A percentile compares a stretch with the other conserved stretches of the same genome.
Conservation (phyloP, 2,888 invertebrate genomes). For the Eilema depressum region DNA sequence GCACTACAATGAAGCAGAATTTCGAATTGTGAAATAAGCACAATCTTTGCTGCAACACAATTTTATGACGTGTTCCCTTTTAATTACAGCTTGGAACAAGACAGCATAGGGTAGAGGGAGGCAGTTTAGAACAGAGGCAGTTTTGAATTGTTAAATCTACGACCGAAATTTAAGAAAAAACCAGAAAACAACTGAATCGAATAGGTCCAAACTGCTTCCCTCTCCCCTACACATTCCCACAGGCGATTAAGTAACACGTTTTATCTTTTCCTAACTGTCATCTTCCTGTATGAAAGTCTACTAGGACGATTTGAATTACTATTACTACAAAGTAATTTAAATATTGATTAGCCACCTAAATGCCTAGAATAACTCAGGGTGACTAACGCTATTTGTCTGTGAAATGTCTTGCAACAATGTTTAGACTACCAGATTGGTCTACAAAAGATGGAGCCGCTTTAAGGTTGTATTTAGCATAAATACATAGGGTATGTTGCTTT, state of each 20-base stretch:
- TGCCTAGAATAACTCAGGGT: constrained; percentile 49
- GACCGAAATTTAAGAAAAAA: no score
- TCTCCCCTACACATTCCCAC: background rate
- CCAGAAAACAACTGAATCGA: no score
- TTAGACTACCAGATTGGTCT: constrained; percentile 23
- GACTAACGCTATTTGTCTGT: constrained; percentile 45
- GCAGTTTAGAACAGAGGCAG: no score
- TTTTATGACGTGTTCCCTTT: no score
- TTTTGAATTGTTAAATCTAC: no score
- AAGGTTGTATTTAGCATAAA: constrained; percentile 12
- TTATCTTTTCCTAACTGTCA: constrained; percentile 14
- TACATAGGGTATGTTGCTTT: constrained; percentile 22
- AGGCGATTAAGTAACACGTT: background rate
- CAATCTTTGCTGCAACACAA: no score
- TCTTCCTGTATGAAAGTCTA: constrained; percentile 24
- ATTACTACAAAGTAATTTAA: constrained; percentile 54
- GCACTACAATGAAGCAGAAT: no score
- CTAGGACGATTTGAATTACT: constrained; percentile 39
- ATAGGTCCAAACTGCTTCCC: no score
- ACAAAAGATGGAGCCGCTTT: constrained; percentile 22
- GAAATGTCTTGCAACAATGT: constrained; percentile 39
- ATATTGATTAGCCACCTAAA: constrained; percentile 51
- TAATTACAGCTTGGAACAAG: no score
- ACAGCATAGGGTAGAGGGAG: no score
- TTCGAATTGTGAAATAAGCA: no score